Base-by-base conservation (phyloP, 2,797 vertebrate species). In the Acipenser transmontanus region DNA sequence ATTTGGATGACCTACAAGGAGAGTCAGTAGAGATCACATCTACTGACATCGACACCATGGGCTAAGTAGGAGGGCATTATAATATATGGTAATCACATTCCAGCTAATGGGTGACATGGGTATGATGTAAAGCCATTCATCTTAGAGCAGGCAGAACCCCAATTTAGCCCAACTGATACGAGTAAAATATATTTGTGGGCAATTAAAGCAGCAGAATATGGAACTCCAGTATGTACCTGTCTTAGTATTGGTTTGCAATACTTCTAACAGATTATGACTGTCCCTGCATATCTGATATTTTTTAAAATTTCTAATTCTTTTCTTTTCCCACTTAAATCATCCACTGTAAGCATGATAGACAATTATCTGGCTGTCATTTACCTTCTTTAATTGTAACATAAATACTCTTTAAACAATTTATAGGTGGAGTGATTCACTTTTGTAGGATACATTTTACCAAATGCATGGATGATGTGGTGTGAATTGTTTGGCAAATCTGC, bases 181-280 rank as follows among this genome's bases (percentile, higher is more conserved):
- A 48, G 51, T 68, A 56, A 67, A 70, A 72, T 17, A 34, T 13
- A 14, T 70, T 66, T 68, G n/a, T 6, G 8, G 49, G 63, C 59
- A 62, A 59, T 74, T 67, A 66, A 67, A 66, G 59, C 63, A 60
- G 48, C 49, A 12, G 51, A 51, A 52, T 69, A 66, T 50, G 60
- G 61, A 71, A 47, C 67, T 34, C 34, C 11, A 8, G 49, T n/a
- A 64, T 47, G 62, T 70, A 62, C 9, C 54, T 65, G 48, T 65
- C 66, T 68, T 62, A 34, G 3, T 34, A 57, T 61, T 47, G 60
- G 65, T 50, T 74, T 52, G 49, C 59, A 62, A 8, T 62, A 51
- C 49, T 9, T 67, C 12, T 50, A 34, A 59, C 17, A 49, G n/a
- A 9, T 54, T 47, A 47, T 50, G 47, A 11, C 13, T 51, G 51